Base-by-base conservation (phyloP, 92 coral and sea anemone genomes). In the Scolanthus callimorphus region DNA sequence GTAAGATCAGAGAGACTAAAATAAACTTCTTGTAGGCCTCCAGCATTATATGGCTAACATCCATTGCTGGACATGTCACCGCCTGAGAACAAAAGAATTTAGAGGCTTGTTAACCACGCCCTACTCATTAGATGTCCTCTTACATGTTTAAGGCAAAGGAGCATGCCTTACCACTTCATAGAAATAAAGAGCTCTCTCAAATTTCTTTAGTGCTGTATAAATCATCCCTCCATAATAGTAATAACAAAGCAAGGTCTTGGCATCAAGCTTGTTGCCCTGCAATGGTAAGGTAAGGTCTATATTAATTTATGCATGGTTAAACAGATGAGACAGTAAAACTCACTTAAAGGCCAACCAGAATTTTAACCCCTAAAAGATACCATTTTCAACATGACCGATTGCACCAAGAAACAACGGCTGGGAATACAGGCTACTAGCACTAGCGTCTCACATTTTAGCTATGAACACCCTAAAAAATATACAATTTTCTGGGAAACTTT, bases 91-190 rank as follows among this genome's bases (percentile, higher is more conserved):
- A 43, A 0, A 28, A 27, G 21, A 17, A 38, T 21, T 25, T 2
- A 26, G 3, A 37, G 46, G 27, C 25, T 19, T 17, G 46, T 1
- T 23, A 17, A 22, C 13, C 0, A 6, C 22, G 13, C 3, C 8
- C 24, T 11, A 2, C 3, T 38, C 54, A n/a, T 22, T n/a, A n/a
- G n/a, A n/a, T n/a, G n/a, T n/a, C n/a, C n/a, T n/a, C n/a, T n/a
- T n/a, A n/a, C n/a, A n/a, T n/a, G n/a, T n/a, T n/a, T n/a, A n/a
- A n/a, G n/a, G n/a, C n/a, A n/a, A n/a, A n/a, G n/a, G n/a, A n/a
- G n/a, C n/a, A n/a, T n/a, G n/a, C n/a, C 99, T 53, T 70, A 94
- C 99, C 91, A 94, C 91, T 94, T 94, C 99, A 84, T 67, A 94
- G 70, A 88, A 88, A 82, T 89, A 84, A 30, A 94, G 78, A 45